Base-by-base conservation (phyloP, 2,888 invertebrate species). In the Leucoma salicis region DNA sequence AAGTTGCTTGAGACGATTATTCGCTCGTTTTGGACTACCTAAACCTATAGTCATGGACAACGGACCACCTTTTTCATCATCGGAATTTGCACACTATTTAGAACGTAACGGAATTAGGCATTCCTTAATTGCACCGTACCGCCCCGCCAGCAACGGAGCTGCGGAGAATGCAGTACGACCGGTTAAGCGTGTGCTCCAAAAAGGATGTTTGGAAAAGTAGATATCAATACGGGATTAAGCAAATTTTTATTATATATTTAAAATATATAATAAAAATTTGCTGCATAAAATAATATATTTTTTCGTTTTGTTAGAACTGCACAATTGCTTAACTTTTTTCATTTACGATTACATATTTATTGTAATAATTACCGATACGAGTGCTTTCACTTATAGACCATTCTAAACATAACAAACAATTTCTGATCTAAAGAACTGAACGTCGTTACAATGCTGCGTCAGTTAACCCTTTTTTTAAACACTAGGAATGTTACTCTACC, bases 81-180 rank as follows among this genome's bases (percentile, higher is more conserved):
- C 7, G 0, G 35, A 35, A 8, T 35, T 27, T 14, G 10, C 10
- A 2, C 7, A 8, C 1, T 35, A 25, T 35, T 25, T 25, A 3
- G 24, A 24, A 10, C 13, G 13, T 3, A 28, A 28, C 11, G 35
- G 35, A 2, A 35, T 35, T 28, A 27, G 15, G 12, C 14, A 28
- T n/a, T 27, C 15, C 0, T 28, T 24, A 2, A 24, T 34, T 12
- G 18, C 40, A 0, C 40, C 40, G 2, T 40, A 40, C 15, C 32
- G 28, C 10, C 40, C 35, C 1, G 14, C 40, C 7, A 34, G 21
- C 8, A 40, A 40, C 14, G 40, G 40, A 1, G 31, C 29, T 0
- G 55, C 55, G 0, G 57, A 58, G 33, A 57, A 54, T 33, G 53
- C 55, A 0, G 55, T 61, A 0, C 39, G 37, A 1, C 45, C 42